Percentiles rank a stretch among this genome's conserved stretches.
phyloP scores from a whole-genome alignment of 1,140 invertebrate species.

The Fopius arisanus region DNA sequence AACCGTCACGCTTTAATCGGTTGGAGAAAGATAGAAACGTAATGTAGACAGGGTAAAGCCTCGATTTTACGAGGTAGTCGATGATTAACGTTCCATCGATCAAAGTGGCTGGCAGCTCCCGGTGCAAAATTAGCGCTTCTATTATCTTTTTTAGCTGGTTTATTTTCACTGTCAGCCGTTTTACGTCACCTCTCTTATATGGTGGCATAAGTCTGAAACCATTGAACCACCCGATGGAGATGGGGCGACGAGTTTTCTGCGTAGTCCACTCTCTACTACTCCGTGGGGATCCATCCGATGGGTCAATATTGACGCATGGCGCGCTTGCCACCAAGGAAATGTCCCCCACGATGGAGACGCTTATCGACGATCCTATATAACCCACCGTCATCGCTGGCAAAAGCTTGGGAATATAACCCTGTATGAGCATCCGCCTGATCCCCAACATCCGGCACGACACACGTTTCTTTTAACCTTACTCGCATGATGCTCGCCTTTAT shows the following conservation, averaged over 20 bases:
- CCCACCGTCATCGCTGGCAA: neutral
- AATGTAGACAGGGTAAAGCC: neutral
- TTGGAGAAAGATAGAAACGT: neutral
- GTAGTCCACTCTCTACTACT: slow-evolving; percentile 9
- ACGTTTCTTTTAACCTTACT: slow-evolving; percentile 15
- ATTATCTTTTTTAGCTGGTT: slow-evolving; percentile 7
- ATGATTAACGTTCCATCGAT: slow-evolving; percentile 41
- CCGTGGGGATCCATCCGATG: slow-evolving; percentile 33
- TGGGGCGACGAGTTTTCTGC: neutral
- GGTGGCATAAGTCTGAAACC: neutral
- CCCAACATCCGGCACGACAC: slow-evolving; percentile 20
- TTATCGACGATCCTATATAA: slow-evolving; percentile 27
- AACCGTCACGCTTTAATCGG: neutral
- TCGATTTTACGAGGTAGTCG: slow-evolving; percentile 6
- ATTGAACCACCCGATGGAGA: neutral
- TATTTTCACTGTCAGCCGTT: neutral
- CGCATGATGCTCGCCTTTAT: no score
- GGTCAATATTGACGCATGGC: slow-evolving; percentile 37
- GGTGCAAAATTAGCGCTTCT: slow-evolving; percentile 29
- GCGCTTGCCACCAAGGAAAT: slow-evolving; percentile 23
- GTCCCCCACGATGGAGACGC: slow-evolving; percentile 23
- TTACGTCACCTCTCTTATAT: neutral
- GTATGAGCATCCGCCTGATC: slow-evolving; percentile 18
- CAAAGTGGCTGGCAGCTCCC: slow-evolving; percentile 30
- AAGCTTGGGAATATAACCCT: slow-evolving; percentile 11